Evolutionary conservation across 1,140 invertebrate species (phyloP).

Genomic region (Plectus sambesii): DNA sequence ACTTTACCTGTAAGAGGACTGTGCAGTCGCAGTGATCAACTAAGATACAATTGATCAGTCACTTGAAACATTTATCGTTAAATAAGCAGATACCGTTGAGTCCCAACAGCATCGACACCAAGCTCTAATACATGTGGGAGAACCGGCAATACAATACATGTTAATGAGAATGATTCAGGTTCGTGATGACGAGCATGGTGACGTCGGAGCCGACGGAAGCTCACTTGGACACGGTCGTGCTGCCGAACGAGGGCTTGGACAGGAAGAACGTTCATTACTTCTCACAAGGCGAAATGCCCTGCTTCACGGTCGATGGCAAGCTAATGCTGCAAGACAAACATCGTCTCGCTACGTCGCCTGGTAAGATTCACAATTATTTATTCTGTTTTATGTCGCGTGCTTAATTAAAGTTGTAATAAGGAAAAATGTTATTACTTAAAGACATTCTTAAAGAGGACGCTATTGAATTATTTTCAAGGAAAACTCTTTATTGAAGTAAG

Average conservation of each 20-base stretch:
- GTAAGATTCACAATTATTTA: no score
- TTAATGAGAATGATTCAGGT: constrained; percentile 49
- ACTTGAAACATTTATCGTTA: no score
- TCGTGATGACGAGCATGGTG: constrained; percentile 94
- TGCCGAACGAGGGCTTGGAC: constrained; percentile 69
- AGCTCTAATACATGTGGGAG: no score
- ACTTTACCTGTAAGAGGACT: no score
- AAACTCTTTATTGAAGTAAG: constrained; percentile 13
- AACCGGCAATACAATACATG: constrained; percentile 13
- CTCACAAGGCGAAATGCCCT: constrained; percentile 81
- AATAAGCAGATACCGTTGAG: no score
- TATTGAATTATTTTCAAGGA: background rate
- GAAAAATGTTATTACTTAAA: no score
- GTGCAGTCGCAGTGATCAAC: no score
- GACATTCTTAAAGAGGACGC: no score
- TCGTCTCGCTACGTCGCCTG: constrained; percentile 70
- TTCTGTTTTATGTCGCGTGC: no score
- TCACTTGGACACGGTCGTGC: constrained; percentile 59
- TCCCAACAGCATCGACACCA: no score
- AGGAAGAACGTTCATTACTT: constrained; percentile 73
- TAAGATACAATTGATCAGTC: no score
- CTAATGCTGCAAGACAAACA: constrained; percentile 68
- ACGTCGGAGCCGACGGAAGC: constrained; percentile 70
- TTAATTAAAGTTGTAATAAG: no score
- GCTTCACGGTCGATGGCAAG: constrained; percentile 84